Evolutionary conservation across 2,113 vertebrate species (phyloP), one percentile per base, ranked within the genome.

Genomic region (Dolichotis patagonum): DNA sequence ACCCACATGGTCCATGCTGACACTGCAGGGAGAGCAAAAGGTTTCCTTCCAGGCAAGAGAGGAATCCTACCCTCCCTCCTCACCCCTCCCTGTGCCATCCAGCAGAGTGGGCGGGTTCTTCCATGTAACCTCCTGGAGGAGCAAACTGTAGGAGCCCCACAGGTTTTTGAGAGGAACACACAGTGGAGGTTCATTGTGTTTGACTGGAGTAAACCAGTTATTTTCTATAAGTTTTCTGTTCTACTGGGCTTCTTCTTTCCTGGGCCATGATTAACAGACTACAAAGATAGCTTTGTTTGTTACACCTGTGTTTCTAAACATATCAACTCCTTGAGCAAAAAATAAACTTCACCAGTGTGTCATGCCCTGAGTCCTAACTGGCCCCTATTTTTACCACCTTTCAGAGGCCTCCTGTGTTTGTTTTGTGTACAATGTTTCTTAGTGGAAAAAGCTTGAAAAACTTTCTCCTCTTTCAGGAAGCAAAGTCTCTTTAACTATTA

Each of bases 61-160:
- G 7, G 35, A 28, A 30, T 5, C 52, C 24, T 26, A 12, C 49
- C 16, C 35, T 56, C 35, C 26, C 38, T 46, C 54, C 32, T 69
- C 7, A 2, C 5, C 24, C 41, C 24, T n/a, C 32, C 38, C 30
- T 10, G 32, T 20, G 35, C 4, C 24, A 58, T 13, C 26, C 35
- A 12, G 60, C 13, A 24, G 7, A 28, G 35, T 11, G 1, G 5
- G 0, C 10, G 14, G 4, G 58, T 2, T 32, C 41, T 46, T 63
- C 30, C 22, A 49, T 11, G 16, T 35, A 54, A 16, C 38, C 3
- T 26, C 43, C 52, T 43, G 13, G 19, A 19, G 43, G 46, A 30
- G 46, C 10, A 20, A 86, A 13, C 20, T n/a, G 43, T 20, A 38
- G 43, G 85, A 3, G 11, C 56, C 46, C 46, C 32, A 1, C 7